Conservation (phyloP, 1,140 invertebrate genomes). For the Temnothorax longispinosus region DNA sequence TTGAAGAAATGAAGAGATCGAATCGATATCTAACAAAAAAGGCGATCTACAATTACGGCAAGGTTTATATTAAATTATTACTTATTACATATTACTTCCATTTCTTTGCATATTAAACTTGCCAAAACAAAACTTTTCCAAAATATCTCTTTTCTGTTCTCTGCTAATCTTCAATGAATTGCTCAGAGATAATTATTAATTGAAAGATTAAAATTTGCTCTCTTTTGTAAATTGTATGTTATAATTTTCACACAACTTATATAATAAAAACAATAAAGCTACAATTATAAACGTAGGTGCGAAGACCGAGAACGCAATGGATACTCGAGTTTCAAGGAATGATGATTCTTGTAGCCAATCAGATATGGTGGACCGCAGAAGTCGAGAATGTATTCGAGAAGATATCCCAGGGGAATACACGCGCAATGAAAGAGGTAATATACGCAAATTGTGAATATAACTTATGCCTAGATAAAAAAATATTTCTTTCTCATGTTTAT, state of each 20-base stretch:
- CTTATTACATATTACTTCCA: background rate
- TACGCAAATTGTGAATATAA: background rate
- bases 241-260: background rate
- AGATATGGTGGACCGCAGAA: slow-evolving; percentile 97
- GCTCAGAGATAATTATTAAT: slow-evolving; percentile 69
- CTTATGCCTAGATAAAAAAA: background rate
- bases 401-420: slow-evolving; percentile 91
- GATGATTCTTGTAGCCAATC: slow-evolving; percentile 93
- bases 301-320: slow-evolving; percentile 90
- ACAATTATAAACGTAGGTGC: slow-evolving; percentile 72
- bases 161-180: slow-evolving; percentile 86
- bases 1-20: slow-evolving; percentile 93
- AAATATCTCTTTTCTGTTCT: background rate
- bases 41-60: slow-evolving; percentile 94
- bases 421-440: slow-evolving; percentile 94
- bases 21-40: slow-evolving; percentile 95
- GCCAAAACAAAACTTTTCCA: background rate
- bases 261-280: background rate
- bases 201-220: background rate
- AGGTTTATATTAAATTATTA: slow-evolving; percentile 78
- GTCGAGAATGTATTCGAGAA: slow-evolving; percentile 95
- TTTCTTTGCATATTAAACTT: background rate
- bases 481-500: background rate
- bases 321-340: slow-evolving; percentile 95
- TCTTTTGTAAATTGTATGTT: background rate